Conservation (phyloP, 2,888 invertebrate species). For the Cremastinae sp. region DNA sequence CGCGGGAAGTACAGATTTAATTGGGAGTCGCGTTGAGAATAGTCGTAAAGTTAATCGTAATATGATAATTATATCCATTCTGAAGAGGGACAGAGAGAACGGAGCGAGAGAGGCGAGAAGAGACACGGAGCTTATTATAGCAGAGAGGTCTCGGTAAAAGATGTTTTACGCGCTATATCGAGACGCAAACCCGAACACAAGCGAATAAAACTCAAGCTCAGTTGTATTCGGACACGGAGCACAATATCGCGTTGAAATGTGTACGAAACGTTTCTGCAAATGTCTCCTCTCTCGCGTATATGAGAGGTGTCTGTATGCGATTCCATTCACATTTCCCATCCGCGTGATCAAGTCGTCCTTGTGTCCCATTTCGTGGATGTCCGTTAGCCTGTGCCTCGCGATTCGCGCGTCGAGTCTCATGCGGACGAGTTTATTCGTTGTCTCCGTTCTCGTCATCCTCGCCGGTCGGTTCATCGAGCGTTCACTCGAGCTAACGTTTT, state of each 20-base stretch:
- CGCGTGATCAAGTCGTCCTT: conserved; percentile 60
- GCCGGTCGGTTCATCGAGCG: conserved; percentile 54
- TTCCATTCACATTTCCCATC: conserved; percentile 60
- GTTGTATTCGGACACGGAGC: not conserved
- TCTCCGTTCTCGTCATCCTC: conserved; percentile 28
- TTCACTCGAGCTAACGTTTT: conserved; percentile 64
- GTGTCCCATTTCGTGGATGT: conserved; percentile 56
- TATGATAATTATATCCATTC: conserved; percentile 71
- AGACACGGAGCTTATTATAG: conserved; percentile 13
- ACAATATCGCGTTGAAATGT: too few species aligned
- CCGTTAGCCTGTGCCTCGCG: conserved; percentile 42
- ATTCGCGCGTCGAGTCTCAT: conserved; percentile 47
- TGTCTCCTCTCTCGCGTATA: not conserved
- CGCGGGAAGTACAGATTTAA: conserved; percentile 67
- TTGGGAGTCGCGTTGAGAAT: conserved; percentile 65
- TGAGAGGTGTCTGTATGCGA: conserved; percentile 27
- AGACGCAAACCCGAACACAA: conserved; percentile 1
- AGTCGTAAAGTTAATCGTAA: conserved; percentile 73
- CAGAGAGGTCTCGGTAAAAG: conserved; percentile 14
- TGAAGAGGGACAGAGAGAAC: not conserved
- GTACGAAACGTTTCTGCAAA: not conserved
- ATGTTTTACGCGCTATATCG: conserved; percentile 35
- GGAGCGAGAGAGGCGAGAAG: not conserved
- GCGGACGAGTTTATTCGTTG: conserved; percentile 4
- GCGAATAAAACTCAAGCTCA: not conserved